These are phyloP conservation scores for Dolichopus griseipennis DNA, from an alignment of 2,888 invertebrate species.

Conservation along the genomic window DNA sequence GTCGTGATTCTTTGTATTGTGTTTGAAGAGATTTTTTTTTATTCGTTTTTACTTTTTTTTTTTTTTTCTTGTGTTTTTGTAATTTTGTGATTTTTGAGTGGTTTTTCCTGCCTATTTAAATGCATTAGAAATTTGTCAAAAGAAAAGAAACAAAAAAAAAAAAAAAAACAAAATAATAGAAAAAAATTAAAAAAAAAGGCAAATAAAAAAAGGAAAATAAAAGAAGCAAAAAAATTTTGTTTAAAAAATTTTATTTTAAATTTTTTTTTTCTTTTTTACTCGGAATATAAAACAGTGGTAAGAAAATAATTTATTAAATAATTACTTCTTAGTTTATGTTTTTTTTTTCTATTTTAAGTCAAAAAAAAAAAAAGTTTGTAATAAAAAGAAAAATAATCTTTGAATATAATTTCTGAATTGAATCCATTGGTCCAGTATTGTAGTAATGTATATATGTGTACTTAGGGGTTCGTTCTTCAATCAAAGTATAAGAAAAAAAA, in stretches of 20 bases:
- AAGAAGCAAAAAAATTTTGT: background rate
- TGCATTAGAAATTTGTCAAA: slow-evolving; percentile 6
- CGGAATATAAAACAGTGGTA: slow-evolving; percentile 6
- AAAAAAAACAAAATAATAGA: background rate
- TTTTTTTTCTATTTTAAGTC: too few species aligned
- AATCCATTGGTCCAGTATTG: background rate
- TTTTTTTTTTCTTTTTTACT: background rate
- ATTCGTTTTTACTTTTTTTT: background rate
- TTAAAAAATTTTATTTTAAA: background rate
- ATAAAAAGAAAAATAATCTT: background rate
- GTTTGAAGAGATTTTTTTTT: background rate
- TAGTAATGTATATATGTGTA: background rate
- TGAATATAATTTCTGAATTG: background rate
- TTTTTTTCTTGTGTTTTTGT: background rate
- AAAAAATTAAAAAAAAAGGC: background rate
- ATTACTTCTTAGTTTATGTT: too few species aligned
- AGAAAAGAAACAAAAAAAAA: background rate
- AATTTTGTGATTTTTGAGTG: background rate
- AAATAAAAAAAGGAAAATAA: background rate
- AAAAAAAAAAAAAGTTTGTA: slow-evolving; percentile 2
- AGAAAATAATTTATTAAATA: background rate
- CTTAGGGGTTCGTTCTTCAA: background rate
- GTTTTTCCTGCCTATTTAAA: background rate
- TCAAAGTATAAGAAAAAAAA: background rate
- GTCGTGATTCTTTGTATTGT: slow-evolving; percentile 1